Evolutionary conservation across 2,888 invertebrate genomes (phyloP), one percentile per base, ranked within the genome.

Genomic region (Pimpla rufipes): DNA sequence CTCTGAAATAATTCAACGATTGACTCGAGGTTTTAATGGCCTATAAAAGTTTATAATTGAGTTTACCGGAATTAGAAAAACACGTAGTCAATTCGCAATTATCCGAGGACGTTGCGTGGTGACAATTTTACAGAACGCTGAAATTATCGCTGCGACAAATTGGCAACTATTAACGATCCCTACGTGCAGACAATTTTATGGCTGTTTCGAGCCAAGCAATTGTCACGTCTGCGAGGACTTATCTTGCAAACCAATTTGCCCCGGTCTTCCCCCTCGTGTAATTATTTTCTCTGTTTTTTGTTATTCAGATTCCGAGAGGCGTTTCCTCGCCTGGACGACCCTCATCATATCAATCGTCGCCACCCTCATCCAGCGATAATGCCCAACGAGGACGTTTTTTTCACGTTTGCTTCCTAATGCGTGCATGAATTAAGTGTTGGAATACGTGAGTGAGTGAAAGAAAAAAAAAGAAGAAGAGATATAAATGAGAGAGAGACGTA

Each of bases 321-420:
- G 62, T 13, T 45, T 73, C 52, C 62, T 57, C 74, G 64, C 62
- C 37, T 45, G 68, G 80, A 74, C 37, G 64, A 11, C 74, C 35
- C 73, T 80, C 64, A 23, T 83, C 70, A 55, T 29, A 45, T 77
- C 83, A 40, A 64, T 78, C 50, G 50, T 74, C 77, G 40, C 77
- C 52, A 45, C 57, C 57, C 80, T 83, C 8, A 77, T 83, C 37
- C 80, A 83, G 16, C 83, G 83, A 83, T 83, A 83, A 83, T 83
- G 64, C 57, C 37, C 29, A 80, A 70, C 68, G 62, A 62, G 35
- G n/a, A 59, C n/a, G n/a, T n/a, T n/a, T 74, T 73, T 74, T 78
- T 74, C 67, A 76, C 62, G 67, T 77, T 64, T 77, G 68, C 73
- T 79, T 79, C 45, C 76, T 74, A 80, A 76, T 18, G 75, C 76